Evolutionary conservation across 2,797 vertebrate genomes (phyloP).

Genomic region (Rhinella marina): DNA sequence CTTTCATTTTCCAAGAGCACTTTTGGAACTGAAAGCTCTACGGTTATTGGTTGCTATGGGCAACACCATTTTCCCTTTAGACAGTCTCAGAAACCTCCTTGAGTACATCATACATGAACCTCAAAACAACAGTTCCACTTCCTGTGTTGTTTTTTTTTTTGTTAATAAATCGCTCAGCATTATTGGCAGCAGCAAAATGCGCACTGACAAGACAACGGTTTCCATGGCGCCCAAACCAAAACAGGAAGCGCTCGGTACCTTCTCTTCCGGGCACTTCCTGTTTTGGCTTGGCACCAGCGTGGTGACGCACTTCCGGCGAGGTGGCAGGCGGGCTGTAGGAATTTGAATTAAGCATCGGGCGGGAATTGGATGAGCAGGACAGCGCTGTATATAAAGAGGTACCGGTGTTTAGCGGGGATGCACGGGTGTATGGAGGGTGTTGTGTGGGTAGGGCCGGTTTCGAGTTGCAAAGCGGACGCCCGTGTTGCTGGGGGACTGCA

Average conservation of each 20-base stretch:
- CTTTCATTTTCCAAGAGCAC: too few relatives aligned
- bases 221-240: not conserved
- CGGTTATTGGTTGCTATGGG: too few relatives aligned
- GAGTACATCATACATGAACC: too few relatives aligned
- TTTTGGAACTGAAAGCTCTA: too few relatives aligned
- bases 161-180: not conserved
- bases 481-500: not conserved
- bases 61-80: too few relatives aligned
- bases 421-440: too few relatives aligned
- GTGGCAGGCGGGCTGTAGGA: not conserved
- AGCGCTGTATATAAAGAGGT: not conserved
- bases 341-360: conserved; percentile 39
- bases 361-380: conserved; percentile 22
- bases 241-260: not conserved
- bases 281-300: not conserved
- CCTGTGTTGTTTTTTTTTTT: not conserved
- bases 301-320: conserved; percentile 37
- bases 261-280: too few relatives aligned
- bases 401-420: not conserved
- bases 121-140: too few relatives aligned
- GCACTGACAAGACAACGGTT: not conserved
- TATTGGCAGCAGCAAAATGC: not conserved
- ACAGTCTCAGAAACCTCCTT: too few relatives aligned
- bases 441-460: too few relatives aligned
- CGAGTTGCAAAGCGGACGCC: not conserved